A percentile compares a stretch with the other conserved stretches of the same genome.
Evolutionary conservation across 2,797 vertebrate genomes (phyloP).

Genomic region (Synanceia verrucosa): DNA sequence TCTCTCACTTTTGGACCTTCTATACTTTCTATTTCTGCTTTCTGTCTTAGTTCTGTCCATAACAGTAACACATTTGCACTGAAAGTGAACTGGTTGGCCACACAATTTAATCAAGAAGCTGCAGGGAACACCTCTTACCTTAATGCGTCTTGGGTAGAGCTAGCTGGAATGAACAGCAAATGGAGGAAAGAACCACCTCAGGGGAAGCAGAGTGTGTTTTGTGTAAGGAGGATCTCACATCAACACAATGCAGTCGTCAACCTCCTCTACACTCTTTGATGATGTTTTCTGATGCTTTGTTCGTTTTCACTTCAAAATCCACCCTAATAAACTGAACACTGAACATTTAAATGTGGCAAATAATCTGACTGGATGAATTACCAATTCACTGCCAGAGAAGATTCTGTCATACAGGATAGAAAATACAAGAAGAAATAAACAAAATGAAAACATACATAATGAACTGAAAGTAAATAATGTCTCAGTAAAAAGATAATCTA

Average conservation of each 20-base stretch:
- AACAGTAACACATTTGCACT: neutral
- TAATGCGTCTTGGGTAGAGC: constrained; percentile 10
- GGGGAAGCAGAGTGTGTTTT: constrained; percentile 1
- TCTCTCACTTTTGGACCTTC: neutral
- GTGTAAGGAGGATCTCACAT: neutral
- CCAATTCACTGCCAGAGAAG: no score
- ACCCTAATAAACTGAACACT: neutral
- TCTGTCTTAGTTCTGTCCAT: neutral
- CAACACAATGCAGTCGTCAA: neutral
- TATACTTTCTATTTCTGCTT: neutral
- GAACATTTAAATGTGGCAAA: neutral
- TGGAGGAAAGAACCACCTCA: neutral
- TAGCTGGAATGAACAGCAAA: constrained; percentile 6
- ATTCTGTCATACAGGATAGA: no score
- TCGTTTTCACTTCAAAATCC: neutral
- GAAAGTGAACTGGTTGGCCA: neutral
- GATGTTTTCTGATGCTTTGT: neutral
- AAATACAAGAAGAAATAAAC: no score
- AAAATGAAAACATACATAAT: no score
- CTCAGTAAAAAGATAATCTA: no score
- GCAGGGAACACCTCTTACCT: neutral
- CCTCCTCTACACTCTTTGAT: neutral
- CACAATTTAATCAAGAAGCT: constrained; percentile 8
- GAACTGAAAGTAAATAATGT: no score
- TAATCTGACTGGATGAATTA: no score